Conservation (phyloP, 2,113 vertebrate species). For the Corvus cornix region DNA sequence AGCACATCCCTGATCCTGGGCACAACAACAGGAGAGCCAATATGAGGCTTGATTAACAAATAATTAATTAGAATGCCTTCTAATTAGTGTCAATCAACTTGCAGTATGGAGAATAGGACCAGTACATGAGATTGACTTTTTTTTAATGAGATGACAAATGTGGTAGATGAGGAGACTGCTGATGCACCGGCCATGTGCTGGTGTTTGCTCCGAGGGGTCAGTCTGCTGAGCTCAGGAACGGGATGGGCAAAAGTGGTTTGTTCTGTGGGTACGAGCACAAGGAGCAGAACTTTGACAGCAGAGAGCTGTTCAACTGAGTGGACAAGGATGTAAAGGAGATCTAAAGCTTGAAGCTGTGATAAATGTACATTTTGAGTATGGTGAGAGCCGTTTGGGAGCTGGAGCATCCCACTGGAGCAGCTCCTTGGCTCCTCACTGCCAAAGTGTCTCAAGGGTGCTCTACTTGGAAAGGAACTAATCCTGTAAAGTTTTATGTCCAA, state of each 20-base stretch:
- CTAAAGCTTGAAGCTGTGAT: background rate
- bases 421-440: background rate
- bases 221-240: background rate
- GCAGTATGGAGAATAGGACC: background rate
- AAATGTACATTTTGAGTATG: rapidly evolving
- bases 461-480: background rate
- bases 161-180: background rate
- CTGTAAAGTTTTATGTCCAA: rapidly evolving
- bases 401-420: background rate
- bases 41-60: background rate
- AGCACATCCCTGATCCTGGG: background rate
- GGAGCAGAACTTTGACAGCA: background rate
- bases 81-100: constrained; percentile 22
- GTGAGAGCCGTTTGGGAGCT: background rate
- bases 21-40: background rate
- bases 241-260: background rate
- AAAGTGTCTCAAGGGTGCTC: background rate
- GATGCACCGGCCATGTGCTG: rapidly evolving
- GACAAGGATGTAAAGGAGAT: background rate
- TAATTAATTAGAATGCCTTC: constrained; percentile 1
- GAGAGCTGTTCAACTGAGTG: background rate
- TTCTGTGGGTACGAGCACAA: background rate
- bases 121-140: background rate
- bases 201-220: background rate
- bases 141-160: background rate